These are phyloP conservation scores for Melanostoma mellinum DNA, from an alignment of 2,888 invertebrate species.

Conservation along the genomic window DNA sequence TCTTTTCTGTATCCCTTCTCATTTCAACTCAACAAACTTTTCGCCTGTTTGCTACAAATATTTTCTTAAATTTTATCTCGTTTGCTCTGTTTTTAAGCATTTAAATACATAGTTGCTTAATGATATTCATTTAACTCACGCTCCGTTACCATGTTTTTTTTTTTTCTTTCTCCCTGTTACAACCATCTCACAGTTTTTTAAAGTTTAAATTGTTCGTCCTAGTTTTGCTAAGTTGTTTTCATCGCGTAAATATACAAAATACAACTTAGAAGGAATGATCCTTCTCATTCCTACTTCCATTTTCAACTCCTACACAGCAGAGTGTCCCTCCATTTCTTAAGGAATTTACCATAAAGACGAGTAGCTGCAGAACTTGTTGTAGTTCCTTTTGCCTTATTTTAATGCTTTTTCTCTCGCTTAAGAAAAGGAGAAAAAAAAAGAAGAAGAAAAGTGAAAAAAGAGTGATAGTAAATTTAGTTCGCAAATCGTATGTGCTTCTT, in stretches of 20 bases:
- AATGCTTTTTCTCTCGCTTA: slow-evolving; percentile 6
- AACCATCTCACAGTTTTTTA: slow-evolving; percentile 33
- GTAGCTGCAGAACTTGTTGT: background rate
- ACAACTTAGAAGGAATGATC: background rate
- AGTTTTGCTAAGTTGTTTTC: slow-evolving; percentile 28
- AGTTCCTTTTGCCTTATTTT: slow-evolving; percentile 27
- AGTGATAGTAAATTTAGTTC: slow-evolving; percentile 43
- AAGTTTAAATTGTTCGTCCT: slow-evolving; percentile 41
- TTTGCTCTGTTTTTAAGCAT: slow-evolving; percentile 26
- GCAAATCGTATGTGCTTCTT: slow-evolving; percentile 34
- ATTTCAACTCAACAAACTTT: slow-evolving; percentile 15
- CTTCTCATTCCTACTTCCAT: background rate
- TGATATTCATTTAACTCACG: slow-evolving; percentile 40
- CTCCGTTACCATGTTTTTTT: slow-evolving; percentile 11
- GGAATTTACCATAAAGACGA: slow-evolving; percentile 26
- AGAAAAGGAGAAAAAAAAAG: slow-evolving; percentile 5
- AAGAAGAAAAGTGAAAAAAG: slow-evolving; percentile 7
- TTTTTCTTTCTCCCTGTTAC: background rate
- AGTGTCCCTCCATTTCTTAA: background rate
- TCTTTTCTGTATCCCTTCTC: background rate
- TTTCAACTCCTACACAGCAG: background rate
- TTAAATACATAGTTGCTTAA: slow-evolving; percentile 28
- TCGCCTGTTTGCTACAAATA: slow-evolving; percentile 16
- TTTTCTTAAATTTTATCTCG: slow-evolving; percentile 11
- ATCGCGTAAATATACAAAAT: slow-evolving; percentile 12